Base-by-base conservation (phyloP, 1,140 invertebrate species). In the Portunus trituberculatus region DNA sequence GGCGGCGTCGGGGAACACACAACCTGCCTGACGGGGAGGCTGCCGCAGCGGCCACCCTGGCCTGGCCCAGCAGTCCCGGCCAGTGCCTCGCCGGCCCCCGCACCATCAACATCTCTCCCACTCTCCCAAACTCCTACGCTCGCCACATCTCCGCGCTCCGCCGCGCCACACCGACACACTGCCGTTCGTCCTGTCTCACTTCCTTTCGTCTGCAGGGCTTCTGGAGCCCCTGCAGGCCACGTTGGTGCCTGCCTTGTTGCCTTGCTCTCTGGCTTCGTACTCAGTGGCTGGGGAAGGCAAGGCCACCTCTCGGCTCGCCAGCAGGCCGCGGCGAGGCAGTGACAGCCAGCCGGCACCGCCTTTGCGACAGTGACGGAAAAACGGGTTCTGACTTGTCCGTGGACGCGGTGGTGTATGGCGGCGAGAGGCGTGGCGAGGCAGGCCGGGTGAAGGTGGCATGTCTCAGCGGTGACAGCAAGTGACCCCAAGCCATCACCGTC, bases 11-110 rank as follows among this genome's bases (percentile, higher is more conserved):
- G 67, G 4, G 67, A n/a, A 82, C 88, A 48, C 88, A 94, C 88
- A 94, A 94, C 93, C 93, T 94, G 93, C 93, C 93, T 94, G 93
- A 94, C 93, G 93, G 93, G 67, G 93, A 88, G 93, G 87, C 93
- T 94, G 93, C 93, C 87, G 93, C 93, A 94, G 93, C 93, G 93
- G 59, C 52, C 93, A 89, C 52, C 93, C 39, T 39, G 88, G 86
- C 93, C 93, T 67, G 86, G 86, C 88, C 93, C 87, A 32, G 59
- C 88, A 90, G 88, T 82, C 93, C 93, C 93, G 59, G 93, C 93
- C 93, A 94, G 93, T 94, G 87, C 93, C 93, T 94, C 93, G 93
- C 93, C 93, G 93, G 93, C 93, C 88, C 87, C 90, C 93, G 93
- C 93, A 94, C 93, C 93, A 91, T 82, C 93, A 94, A 94, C 93